Evolutionary conservation across 2,113 vertebrate genomes (phyloP).

Genomic region (Rhinoderma darwinii): DNA sequence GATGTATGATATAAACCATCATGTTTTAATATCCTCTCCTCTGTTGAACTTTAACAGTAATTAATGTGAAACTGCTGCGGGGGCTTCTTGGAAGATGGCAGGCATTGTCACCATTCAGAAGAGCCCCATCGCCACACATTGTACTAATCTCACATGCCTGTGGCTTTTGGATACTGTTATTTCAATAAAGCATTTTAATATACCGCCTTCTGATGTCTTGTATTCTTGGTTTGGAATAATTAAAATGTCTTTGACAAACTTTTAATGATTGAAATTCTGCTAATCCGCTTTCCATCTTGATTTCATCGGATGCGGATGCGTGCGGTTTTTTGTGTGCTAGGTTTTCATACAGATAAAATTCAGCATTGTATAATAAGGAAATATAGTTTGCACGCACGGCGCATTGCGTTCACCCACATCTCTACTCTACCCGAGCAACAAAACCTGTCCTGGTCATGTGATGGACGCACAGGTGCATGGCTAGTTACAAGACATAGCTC

Average conservation of each 20-base stretch:
- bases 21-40: conserved; percentile 24
- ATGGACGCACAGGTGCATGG: too few species aligned
- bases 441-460: too few species aligned
- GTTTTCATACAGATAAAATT: not conserved
- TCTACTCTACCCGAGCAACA: not conserved
- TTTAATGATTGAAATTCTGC: not conserved
- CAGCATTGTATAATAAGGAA: not conserved
- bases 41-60: conserved; percentile 5
- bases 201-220: not conserved
- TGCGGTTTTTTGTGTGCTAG: not conserved
- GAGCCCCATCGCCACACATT: conserved; percentile 17
- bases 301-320: not conserved
- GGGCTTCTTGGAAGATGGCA: not conserved
- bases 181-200: not conserved
- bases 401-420: not conserved
- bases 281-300: conserved; percentile 20
- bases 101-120: conserved; percentile 13
- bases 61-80: conserved; percentile 11
- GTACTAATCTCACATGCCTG: conserved; percentile 18
- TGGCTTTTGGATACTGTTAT: conserved; percentile 11
- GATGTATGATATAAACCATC: not conserved
- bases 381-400: not conserved
- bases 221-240: conserved; percentile 24
- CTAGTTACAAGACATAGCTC: too few species aligned
- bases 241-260: not conserved